phyloP scores from a whole-genome alignment of 2,113 vertebrate genomes.

The Amblyopsis rosae region DNA sequence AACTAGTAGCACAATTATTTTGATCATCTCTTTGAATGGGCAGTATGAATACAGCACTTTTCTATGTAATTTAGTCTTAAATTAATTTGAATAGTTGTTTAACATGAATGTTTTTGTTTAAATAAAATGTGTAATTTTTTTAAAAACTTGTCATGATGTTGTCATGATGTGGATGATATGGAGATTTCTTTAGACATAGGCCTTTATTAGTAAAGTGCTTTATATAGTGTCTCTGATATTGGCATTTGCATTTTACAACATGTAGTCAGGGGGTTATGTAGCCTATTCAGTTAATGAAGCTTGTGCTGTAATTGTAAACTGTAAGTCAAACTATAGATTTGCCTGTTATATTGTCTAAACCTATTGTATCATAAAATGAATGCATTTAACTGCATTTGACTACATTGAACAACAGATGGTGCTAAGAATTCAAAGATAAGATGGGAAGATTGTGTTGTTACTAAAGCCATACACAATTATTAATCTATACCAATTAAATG shows the following conservation, averaged over 20 bases:
- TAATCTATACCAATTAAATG: not conserved
- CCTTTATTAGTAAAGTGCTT: no score
- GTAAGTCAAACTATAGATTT: no score
- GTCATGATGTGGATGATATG: not conserved
- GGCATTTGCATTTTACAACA: no score
- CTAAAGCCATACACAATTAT: not conserved
- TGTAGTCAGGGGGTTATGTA: no score
- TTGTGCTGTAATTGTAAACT: no score
- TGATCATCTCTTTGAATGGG: slow-evolving; percentile 63
- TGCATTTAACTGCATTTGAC: not conserved
- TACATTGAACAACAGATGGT: slow-evolving; percentile 86
- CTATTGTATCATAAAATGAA: no score
- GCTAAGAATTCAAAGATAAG: slow-evolving; percentile 66
- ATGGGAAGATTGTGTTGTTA: not conserved
- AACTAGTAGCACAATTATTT: slow-evolving; percentile 54
- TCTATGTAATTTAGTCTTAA: slow-evolving; percentile 35
- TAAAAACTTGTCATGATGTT: slow-evolving; percentile 9
- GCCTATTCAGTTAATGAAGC: no score
- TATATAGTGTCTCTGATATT: no score
- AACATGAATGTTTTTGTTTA: slow-evolving; percentile 46
- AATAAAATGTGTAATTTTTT: slow-evolving; percentile 57
- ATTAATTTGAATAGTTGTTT: slow-evolving; percentile 50
- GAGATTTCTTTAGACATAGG: no score
- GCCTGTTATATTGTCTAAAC: no score
- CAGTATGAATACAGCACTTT: slow-evolving; percentile 59